Base-by-base conservation (phyloP, 2,888 invertebrate genomes). In the Sepioteuthis lessoniana region DNA sequence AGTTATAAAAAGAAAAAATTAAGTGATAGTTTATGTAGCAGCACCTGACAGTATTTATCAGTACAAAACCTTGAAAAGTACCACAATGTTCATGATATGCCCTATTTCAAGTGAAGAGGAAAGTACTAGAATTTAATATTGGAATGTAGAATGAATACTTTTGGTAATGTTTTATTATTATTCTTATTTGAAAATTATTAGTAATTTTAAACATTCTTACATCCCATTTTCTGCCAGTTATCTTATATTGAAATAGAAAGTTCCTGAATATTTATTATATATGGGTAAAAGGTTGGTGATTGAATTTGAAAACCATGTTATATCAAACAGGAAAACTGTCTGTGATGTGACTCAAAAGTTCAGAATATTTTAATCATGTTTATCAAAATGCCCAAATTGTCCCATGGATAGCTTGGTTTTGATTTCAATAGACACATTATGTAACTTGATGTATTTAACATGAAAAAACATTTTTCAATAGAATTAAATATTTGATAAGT, bases 361-460 rank as follows among this genome's bases (percentile, higher is more conserved):
- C 3, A 19, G 50, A 50, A 19, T 50, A 50, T 55, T 76, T 76
- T 76, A 76, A 76, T n/a, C 76, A 55, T 55, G 25, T 76, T 76
- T 76, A n/a, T n/a, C 4, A 76, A 76, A 76, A 76, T 13, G n/a
- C n/a, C n/a, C n/a, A 76, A 76, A 76, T 76, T n/a, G 76, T 76
- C 76, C n/a, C n/a, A 76, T 76, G 76, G 76, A 35, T 76, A 13
- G 76, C 76, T 76, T 76, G 76, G 76, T 76, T 76, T 76, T 76
- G 76, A 76, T 76, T 76, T 76, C 76, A 76, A 76, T 76, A n/a
- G n/a, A 60, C n/a, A n/a, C 76, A 76, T 76, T n/a, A n/a, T 76
- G n/a, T 76, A 76, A 76, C n/a, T 76, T 76, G n/a, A 76, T 76
- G 76, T 31, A 21, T 76, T n/a, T n/a, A 76, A 8, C n/a, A n/a